phyloP scores from a whole-genome alignment of 2,888 invertebrate species.

The Agriopis aurantiaria region DNA sequence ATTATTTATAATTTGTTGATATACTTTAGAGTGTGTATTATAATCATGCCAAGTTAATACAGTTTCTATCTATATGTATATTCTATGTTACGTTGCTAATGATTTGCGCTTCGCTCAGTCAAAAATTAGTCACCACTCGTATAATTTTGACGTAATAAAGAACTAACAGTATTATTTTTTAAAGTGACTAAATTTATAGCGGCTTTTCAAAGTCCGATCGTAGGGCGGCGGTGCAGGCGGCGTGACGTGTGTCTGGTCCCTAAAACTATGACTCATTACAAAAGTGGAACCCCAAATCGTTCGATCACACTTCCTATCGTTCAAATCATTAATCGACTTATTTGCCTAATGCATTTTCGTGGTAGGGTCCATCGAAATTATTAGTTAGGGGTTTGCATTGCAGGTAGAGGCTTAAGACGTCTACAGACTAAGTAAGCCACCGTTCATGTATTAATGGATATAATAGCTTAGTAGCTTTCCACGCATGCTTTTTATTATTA shows the following conservation, averaged over 20 bases:
- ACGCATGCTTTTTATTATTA: background rate
- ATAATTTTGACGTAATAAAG: too few relatives aligned
- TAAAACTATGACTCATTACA: slow-evolving; percentile 19
- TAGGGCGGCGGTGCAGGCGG: background rate
- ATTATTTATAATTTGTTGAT: too few relatives aligned
- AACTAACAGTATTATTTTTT: too few relatives aligned
- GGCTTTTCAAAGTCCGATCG: background rate
- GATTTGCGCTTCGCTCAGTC: too few relatives aligned
- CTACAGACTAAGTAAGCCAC: background rate
- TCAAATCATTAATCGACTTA: slow-evolving; percentile 21
- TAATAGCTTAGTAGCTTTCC: background rate
- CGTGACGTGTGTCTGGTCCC: background rate
- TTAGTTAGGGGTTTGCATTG: background rate
- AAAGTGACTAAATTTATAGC: background rate
- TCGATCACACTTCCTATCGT: slow-evolving; percentile 25
- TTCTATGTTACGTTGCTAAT: too few relatives aligned
- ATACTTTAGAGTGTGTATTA: too few relatives aligned
- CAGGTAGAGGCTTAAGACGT: background rate
- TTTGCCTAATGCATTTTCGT: slow-evolving; percentile 31
- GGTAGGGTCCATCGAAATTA: background rate
- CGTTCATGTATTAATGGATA: too few relatives aligned
- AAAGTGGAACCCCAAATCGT: slow-evolving; percentile 11
- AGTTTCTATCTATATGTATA: too few relatives aligned
- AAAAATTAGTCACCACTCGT: too few relatives aligned
- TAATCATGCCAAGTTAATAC: too few relatives aligned